These are phyloP conservation scores for Desmophyllum pertusum DNA, from an alignment of 92 coral and sea anemone genomes.

Conservation along the genomic window DNA sequence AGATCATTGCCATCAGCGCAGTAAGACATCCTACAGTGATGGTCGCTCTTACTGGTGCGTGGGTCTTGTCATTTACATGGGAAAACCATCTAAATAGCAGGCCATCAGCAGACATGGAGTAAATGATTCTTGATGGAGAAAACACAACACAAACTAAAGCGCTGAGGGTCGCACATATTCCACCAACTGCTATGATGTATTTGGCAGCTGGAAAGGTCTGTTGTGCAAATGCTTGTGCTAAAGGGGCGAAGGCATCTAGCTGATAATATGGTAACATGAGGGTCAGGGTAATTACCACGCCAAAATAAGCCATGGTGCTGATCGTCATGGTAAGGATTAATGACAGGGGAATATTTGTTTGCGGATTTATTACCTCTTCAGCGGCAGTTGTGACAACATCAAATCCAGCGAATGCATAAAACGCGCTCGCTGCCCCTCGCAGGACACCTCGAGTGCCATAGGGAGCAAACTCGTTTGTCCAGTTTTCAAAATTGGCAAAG, in stretches of 20 bases:
- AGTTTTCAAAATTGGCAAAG: constrained; percentile 17
- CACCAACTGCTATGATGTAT: constrained; percentile 76
- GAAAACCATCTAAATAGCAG: constrained; percentile 58
- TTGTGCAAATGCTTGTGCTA: constrained; percentile 78
- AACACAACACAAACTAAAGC: constrained; percentile 60
- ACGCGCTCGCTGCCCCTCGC: constrained; percentile 16
- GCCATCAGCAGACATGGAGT: constrained; percentile 88
- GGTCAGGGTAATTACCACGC: constrained; percentile 70
- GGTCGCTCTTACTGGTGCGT: constrained; percentile 74
- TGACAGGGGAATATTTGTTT: constrained; percentile 68
- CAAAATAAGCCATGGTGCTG: constrained; percentile 67
- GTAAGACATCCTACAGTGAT: constrained; percentile 55
- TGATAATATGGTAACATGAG: constrained; percentile 74
- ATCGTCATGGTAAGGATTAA: constrained; percentile 53
- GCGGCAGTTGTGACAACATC: constrained; percentile 28
- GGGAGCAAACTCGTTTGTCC: constrained; percentile 25
- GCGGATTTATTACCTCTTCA: constrained; percentile 72
- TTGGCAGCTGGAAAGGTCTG: constrained; percentile 61
- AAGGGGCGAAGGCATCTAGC: constrained; percentile 69
- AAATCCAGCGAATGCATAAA: constrained; percentile 31
- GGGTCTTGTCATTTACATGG: constrained; percentile 51
- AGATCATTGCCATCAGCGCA: constrained; percentile 57
- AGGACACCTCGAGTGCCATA: constrained; percentile 22
- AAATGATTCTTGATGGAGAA: constrained; percentile 68
- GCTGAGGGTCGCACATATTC: constrained; percentile 71